Evolutionary conservation across 2,797 vertebrate genomes (phyloP).

Genomic region (Argentina silus): DNA sequence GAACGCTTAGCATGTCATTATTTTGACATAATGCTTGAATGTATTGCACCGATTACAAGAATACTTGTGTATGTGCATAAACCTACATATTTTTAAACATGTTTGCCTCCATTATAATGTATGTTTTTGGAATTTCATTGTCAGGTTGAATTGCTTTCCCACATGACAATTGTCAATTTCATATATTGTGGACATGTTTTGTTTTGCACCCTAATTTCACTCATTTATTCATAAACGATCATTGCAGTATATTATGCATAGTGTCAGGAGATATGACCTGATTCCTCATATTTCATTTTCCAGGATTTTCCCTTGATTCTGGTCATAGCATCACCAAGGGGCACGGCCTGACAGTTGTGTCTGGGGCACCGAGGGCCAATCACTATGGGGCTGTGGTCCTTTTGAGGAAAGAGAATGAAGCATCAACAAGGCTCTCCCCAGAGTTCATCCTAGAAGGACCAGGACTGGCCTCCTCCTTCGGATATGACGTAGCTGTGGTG

Average conservation of each 20-base stretch:
- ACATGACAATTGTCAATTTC: neutral
- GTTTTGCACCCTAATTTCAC: neutral
- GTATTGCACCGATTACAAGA: neutral
- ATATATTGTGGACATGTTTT: neutral
- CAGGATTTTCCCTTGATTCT: slow-evolving; percentile 95
- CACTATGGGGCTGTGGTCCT: slow-evolving; percentile 93
- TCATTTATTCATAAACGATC: slow-evolving; percentile 11
- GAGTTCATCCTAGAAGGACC: slow-evolving; percentile 87
- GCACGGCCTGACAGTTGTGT: slow-evolving; percentile 87
- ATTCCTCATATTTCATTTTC: neutral
- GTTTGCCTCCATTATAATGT: no score
- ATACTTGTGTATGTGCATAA: neutral
- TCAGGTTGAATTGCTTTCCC: no score
- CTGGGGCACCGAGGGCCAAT: slow-evolving; percentile 94
- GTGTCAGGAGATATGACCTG: neutral
- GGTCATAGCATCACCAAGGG: slow-evolving; percentile 85
- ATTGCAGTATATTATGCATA: neutral
- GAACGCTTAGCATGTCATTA: slow-evolving; percentile 1
- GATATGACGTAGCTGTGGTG: slow-evolving; percentile 93
- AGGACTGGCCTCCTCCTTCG: slow-evolving; percentile 94
- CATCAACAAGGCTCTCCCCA: slow-evolving; percentile 68
- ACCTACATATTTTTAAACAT: neutral
- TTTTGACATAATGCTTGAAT: neutral
- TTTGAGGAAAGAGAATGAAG: slow-evolving; percentile 77
- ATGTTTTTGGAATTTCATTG: no score